phyloP scores from a whole-genome alignment of 2,113 vertebrate genomes.

The Actenoides hombroni region DNA sequence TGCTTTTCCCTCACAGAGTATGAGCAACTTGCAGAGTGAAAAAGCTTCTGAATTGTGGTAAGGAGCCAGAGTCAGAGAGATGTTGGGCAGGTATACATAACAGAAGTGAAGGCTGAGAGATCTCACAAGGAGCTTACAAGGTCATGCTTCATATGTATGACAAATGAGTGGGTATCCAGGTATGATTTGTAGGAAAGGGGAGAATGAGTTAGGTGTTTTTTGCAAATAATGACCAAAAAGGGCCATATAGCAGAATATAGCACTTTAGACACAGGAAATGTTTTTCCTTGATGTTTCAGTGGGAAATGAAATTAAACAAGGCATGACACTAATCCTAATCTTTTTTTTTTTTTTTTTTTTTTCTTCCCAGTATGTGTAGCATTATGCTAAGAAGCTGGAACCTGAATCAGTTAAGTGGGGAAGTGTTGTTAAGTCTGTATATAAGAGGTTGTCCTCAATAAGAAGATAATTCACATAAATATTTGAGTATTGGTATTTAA shows the following conservation, averaged over 20 bases:
- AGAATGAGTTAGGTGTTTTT: background rate
- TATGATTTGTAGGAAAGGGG: background rate
- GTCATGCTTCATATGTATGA: background rate
- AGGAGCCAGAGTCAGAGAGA: background rate
- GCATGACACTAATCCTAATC: background rate
- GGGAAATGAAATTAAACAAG: background rate
- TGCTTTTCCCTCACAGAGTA: fast-evolving
- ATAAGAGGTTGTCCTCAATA: background rate
- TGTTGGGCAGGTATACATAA: fast-evolving
- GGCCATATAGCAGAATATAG: background rate
- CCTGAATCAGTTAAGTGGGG: background rate
- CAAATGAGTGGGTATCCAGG: background rate
- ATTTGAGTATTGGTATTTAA: background rate
- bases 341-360: background rate
- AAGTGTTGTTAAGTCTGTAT: background rate
- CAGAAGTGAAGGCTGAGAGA: background rate
- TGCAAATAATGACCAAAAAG: background rate
- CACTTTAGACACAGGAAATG: background rate
- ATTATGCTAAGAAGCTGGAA: background rate
- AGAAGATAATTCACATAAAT: background rate
- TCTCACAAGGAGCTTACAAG: background rate
- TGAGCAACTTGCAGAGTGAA: background rate
- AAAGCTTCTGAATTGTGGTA: background rate
- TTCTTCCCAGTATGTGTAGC: background rate
- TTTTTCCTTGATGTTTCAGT: background rate